Conservation (phyloP, 2,888 invertebrate species). For the Alentia gelatinosa region DNA sequence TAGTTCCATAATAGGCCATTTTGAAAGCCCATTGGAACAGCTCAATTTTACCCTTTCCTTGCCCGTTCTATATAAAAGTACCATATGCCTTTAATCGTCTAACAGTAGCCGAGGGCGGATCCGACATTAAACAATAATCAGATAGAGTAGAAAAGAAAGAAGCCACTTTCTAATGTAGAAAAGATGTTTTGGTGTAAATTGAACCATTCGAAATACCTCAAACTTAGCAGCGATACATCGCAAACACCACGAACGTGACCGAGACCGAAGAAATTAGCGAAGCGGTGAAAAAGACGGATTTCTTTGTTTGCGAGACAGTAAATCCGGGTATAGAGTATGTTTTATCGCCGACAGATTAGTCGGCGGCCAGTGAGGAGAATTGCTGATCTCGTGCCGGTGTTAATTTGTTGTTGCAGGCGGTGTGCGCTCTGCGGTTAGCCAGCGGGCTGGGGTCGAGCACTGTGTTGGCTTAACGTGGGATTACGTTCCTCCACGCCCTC, state of each 20-base stretch:
- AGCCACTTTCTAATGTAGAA: constrained; percentile 8
- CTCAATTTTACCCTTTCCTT: too few species aligned
- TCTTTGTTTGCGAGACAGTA: background rate
- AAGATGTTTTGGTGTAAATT: background rate
- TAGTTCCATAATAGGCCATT: too few species aligned
- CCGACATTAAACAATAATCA: too few species aligned
- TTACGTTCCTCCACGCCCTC: constrained; percentile 17
- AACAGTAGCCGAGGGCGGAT: too few species aligned
- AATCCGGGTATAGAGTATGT: background rate
- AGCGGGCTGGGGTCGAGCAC: background rate
- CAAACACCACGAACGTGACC: background rate
- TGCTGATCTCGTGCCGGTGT: background rate
- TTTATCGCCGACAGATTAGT: background rate
- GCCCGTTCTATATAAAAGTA: too few species aligned
- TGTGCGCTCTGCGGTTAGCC: background rate
- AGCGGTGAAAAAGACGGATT: background rate
- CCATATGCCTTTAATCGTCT: too few species aligned
- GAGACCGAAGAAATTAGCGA: constrained; percentile 18
- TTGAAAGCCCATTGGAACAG: too few species aligned
- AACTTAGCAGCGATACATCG: background rate
- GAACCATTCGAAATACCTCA: constrained; percentile 20
- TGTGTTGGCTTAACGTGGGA: constrained; percentile 1
- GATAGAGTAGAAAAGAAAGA: too few species aligned
- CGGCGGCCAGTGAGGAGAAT: background rate
- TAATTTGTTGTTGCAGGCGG: constrained; percentile 9